These are phyloP conservation scores for Ormyrus rosae DNA, from an alignment of 2,888 invertebrate genomes.

Conservation along the genomic window DNA sequence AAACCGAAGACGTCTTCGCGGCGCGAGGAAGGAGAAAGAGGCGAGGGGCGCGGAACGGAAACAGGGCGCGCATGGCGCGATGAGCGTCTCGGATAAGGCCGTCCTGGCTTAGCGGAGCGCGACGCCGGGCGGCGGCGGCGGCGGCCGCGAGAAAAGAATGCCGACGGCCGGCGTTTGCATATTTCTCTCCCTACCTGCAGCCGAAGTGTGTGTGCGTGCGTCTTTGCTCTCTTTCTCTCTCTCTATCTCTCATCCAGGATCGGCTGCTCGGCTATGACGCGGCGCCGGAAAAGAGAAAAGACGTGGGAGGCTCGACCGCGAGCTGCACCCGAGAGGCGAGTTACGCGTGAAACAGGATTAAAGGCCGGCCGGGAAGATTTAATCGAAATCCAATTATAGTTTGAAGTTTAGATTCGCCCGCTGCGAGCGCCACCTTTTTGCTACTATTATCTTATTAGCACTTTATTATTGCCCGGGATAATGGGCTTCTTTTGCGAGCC, in stretches of 20 bases:
- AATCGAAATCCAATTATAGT: slow-evolving; percentile 41
- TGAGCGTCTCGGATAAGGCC: slow-evolving; percentile 64
- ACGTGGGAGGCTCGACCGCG: neutral
- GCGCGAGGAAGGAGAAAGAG: slow-evolving; percentile 37
- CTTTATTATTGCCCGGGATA: neutral
- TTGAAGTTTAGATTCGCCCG: slow-evolving; percentile 6
- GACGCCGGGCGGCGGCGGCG: slow-evolving; percentile 49
- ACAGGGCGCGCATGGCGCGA: slow-evolving; percentile 61
- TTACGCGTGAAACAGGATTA: slow-evolving; percentile 33
- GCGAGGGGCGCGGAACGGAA: slow-evolving; percentile 49
- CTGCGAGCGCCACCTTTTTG: neutral
- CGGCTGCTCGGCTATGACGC: neutral
- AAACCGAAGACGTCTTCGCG: neutral
- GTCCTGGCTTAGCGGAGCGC: slow-evolving; percentile 15
- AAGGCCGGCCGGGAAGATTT: slow-evolving; percentile 25
- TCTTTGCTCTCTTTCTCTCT: slow-evolving; percentile 25
- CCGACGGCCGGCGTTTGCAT: neutral
- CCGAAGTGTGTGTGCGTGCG: neutral
- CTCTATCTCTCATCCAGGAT: slow-evolving; percentile 5
- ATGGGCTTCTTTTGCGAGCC: no score
- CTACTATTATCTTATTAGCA: neutral
- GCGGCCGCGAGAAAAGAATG: slow-evolving; percentile 38
- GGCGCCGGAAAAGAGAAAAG: neutral
- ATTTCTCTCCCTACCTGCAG: no score
- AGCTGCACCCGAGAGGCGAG: slow-evolving; percentile 7